Percentiles rank a stretch among this genome's conserved stretches.
Evolutionary conservation across 2,113 vertebrate species (phyloP).

Genomic region (Hassar affinis): DNA sequence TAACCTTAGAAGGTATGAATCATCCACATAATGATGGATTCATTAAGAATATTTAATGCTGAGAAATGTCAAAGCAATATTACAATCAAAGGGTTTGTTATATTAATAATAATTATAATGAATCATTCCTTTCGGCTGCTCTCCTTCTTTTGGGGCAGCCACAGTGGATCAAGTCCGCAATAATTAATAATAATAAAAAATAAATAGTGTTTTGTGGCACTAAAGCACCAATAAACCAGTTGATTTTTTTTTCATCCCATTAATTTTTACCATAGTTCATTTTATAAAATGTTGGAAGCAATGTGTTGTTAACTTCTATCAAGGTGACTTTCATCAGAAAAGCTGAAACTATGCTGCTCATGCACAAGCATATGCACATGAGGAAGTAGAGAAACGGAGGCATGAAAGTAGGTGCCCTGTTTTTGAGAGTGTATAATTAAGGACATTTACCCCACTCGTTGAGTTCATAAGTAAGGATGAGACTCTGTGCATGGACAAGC

Average conservation of each 20-base stretch:
- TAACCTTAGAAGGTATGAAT: neutral
- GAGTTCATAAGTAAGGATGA: constrained; percentile 86
- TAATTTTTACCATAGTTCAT: neutral
- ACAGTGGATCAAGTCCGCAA: too few species aligned
- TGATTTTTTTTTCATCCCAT: neutral
- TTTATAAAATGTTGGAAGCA: neutral
- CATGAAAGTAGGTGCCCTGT: neutral
- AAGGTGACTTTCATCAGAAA: neutral
- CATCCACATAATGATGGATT: neutral
- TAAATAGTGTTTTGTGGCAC: neutral
- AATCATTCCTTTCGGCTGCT: too few species aligned
- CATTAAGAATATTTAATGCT: neutral
- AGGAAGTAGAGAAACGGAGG: neutral
- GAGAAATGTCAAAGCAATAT: neutral
- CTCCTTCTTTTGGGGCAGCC: too few species aligned
- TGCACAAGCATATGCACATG: neutral
- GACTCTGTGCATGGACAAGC: constrained; percentile 68
- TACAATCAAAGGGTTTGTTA: neutral
- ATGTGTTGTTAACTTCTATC: neutral
- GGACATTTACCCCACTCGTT: constrained; percentile 81
- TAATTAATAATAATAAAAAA: neutral
- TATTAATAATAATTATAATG: neutral
- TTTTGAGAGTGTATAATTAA: neutral
- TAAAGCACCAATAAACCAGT: neutral
- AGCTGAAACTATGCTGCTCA: neutral